Base-by-base conservation (phyloP, 2,797 vertebrate species). In the Limnodromus scolopaceus region DNA sequence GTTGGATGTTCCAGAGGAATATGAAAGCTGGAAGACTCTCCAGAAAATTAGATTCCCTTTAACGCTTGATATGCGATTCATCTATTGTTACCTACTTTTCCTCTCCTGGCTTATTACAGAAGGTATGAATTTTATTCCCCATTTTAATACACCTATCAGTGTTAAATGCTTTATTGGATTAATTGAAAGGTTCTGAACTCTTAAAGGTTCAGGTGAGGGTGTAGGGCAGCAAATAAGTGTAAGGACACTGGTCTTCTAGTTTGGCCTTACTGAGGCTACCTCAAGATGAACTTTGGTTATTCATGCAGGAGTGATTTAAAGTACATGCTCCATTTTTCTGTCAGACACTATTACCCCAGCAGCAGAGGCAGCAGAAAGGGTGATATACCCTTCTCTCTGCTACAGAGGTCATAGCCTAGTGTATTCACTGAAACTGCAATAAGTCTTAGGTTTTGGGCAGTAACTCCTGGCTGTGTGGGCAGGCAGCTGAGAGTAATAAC, bases 401-500 rank as follows among this genome's bases (percentile, higher is more conserved):
- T 64, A 38, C 74, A 91, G 92, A 91, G 80, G 90, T 93, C 92
- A 74, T 16, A 91, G 43, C 28, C 51, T 82, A 18, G 51, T 76
- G 17, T 63, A 45, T 60, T 66, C 70, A 41, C 55, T 61, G 84
- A 87, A 93, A 70, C 34, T 63, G 78, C 54, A 87, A 2, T 93
- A 79, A 89, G 58, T 82, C 80, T 86, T 61, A 25, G 30, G 36
- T 92, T 90, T 93, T 28, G 58, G 63, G 81, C 66, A 77, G 86
- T 95, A 91, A 91, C 32, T 96, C 51, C 80, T 82, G 84, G 19
- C 43, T 82, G 69, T 84, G 80, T 92, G 70, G 88, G 70, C 77
- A 91, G 90, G 84, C 55, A 92, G 46, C 36, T 86, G 51, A 96
- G 79, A 95, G 64, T 77, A 93, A 95, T 79, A 91, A 91, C 74